Base-by-base conservation (phyloP, 1,140 invertebrate genomes). In the Ostrea denselamellosa region DNA sequence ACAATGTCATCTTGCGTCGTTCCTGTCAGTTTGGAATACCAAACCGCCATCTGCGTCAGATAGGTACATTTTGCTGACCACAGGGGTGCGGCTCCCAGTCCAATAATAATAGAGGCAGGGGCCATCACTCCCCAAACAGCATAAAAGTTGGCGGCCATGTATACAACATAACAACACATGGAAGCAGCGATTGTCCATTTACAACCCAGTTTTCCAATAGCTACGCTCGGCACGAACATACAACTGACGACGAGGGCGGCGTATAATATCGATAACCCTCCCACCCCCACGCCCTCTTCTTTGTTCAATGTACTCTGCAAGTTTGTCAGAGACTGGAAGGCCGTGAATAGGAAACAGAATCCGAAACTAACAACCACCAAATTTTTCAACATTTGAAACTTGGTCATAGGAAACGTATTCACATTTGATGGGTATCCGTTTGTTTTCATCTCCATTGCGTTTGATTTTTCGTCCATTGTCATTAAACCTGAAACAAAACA, bases 41-140 rank as follows among this genome's bases (percentile, higher is more conserved):
- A 97, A 68, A 97, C 97, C 25, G 97, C 98, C 8, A 97, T 97
- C 92, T 99, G 97, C 0, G 98, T 99, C 8, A 99, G 95, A 93
- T 99, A 99, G 0, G 98, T 98, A 83, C 98, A 98, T 94, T 99
- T 98, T 5, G 98, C 98, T 0, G 98, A 97, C 98, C 98, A 99
- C 96, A 99, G 97, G 58, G 98, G 98, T 0, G 98, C 98, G 2
- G 98, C 98, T 0, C 98, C 98, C 34, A 99, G 95, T 89, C 98
- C 98, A 54, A 92, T 22, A 97, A 98, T 90, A n/a, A 96, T 97
- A 7, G 98, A 98, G 22, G 98, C 97, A 0, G 98, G 98, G n/a
- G 99, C 97, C 34, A 99, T 96, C 2, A 98, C 98, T 92, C 97
- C 98, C 95, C 94, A 95, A 51, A 90, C 89, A 34, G 94, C 92